Evolutionary conservation across 2,888 invertebrate genomes (phyloP).

Genomic region (Hydrotaea cyrtoneurina): DNA sequence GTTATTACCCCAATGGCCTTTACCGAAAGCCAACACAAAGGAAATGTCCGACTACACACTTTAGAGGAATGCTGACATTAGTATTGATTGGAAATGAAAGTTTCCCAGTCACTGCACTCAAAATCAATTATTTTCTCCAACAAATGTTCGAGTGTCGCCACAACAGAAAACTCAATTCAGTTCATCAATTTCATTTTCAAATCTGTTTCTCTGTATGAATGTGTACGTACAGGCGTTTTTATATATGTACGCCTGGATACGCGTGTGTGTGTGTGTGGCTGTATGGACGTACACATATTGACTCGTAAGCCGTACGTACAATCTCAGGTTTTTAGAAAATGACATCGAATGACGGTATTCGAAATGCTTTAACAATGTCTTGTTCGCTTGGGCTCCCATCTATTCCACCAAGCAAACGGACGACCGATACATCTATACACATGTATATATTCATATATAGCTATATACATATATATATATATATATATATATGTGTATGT

Average conservation of each 20-base stretch:
- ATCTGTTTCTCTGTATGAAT: neutral
- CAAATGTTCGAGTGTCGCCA: slow-evolving; percentile 48
- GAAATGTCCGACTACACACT: neutral
- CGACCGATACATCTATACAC: neutral
- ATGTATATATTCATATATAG: too few relatives aligned
- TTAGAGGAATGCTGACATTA: slow-evolving; percentile 27
- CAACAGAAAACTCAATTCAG: slow-evolving; percentile 41
- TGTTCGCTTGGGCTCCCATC: neutral
- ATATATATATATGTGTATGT: neutral
- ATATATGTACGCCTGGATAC: too few relatives aligned
- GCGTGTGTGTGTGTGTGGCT: neutral
- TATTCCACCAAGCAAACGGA: neutral
- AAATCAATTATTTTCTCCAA: slow-evolving; percentile 48
- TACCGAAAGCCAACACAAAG: neutral
- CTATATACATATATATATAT: neutral
- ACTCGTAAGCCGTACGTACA: neutral
- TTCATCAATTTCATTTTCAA: slow-evolving; percentile 49
- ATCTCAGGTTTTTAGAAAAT: neutral
- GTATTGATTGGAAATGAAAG: slow-evolving; percentile 33
- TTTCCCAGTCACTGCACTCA: slow-evolving; percentile 50
- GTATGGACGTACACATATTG: neutral
- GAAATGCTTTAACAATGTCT: slow-evolving; percentile 46
- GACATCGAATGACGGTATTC: neutral
- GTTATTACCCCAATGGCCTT: slow-evolving; percentile 7
- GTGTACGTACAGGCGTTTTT: too few relatives aligned